Evolutionary conservation across 2,113 vertebrate species (phyloP).

Genomic region (Pomatostomus ruficeps): DNA sequence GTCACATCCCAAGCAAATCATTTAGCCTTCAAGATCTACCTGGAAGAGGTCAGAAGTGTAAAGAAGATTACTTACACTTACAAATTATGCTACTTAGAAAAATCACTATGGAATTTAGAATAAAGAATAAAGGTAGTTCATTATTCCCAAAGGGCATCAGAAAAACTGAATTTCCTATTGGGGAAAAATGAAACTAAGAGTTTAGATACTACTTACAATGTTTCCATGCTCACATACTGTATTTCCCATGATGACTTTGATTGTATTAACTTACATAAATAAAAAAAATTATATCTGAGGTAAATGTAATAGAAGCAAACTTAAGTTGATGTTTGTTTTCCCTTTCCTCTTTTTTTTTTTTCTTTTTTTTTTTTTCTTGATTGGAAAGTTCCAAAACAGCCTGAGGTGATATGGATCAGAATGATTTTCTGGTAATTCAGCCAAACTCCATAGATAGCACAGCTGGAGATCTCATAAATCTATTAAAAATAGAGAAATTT

Average conservation of each 20-base stretch:
- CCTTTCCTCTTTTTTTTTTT: too few relatives aligned
- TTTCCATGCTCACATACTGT: not conserved
- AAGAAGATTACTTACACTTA: not conserved
- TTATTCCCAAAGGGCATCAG: not conserved
- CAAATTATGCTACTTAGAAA: not conserved
- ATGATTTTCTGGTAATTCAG: not conserved
- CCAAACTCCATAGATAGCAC: not conserved
- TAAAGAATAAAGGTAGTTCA: not conserved
- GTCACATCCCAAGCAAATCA: not conserved
- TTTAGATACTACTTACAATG: not conserved
- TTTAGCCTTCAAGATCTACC: not conserved
- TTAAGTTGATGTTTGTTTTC: not conserved
- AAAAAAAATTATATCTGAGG: not conserved
- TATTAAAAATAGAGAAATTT: not conserved
- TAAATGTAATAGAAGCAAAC: not conserved
- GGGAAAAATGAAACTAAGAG: not conserved
- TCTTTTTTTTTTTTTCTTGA: not conserved
- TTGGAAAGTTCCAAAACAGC: not conserved
- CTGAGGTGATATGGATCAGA: not conserved
- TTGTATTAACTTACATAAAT: not conserved
- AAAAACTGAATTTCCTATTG: not conserved
- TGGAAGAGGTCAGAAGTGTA: not conserved
- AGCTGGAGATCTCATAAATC: not conserved
- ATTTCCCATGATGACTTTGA: conserved; percentile 12
- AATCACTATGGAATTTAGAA: not conserved